Base-by-base conservation (phyloP, 2,797 vertebrate species). In the Pagetopsis macropterus region DNA sequence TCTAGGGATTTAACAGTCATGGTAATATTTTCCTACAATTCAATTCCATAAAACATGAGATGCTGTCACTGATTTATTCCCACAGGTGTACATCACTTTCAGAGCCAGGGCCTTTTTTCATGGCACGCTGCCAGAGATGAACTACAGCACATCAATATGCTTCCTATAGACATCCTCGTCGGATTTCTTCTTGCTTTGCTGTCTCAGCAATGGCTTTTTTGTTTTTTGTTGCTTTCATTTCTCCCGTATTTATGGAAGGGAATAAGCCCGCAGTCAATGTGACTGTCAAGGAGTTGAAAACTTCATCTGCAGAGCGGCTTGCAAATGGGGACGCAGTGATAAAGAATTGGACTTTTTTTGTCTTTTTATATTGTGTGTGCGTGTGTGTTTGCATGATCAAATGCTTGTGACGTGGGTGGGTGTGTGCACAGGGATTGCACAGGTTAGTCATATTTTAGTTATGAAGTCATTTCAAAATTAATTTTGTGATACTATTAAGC, bases 11-110 rank as follows among this genome's bases (percentile, higher is more conserved):
- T 68, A n/a, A 16, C 46, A 4, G 63, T 65, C 31, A 17, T 45
- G 33, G 15, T 69, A 55, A 82, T 81, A 80, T 89, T 85, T 81
- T 70, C 49, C 54, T 46, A 69, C 75, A 54, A 76, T 80, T 84
- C 75, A 63, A 55, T 81, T 55, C 50, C 21, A 43, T 79, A 75
- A 81, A 79, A 84, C 84, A 87, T 58, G 66, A 82, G 72, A 27
- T 8, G 9, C 81, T 85, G 82, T 87, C 87, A 78, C 73, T 87
- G 88, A 91, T 92, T 87, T 81, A 85, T 87, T 81, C 76, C 86
- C 82, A 86, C 81, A 89, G 86, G 87, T 89, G 87, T 69, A 70
- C 78, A 78, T 82, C 79, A 50, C 72, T 81, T 88, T 85, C 74
- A 73, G 82, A 82, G 82, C 65, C 49, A 5, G 46, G 74, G 51